phyloP scores from a whole-genome alignment of 2,797 vertebrate species.

The Nothura maculosa region DNA sequence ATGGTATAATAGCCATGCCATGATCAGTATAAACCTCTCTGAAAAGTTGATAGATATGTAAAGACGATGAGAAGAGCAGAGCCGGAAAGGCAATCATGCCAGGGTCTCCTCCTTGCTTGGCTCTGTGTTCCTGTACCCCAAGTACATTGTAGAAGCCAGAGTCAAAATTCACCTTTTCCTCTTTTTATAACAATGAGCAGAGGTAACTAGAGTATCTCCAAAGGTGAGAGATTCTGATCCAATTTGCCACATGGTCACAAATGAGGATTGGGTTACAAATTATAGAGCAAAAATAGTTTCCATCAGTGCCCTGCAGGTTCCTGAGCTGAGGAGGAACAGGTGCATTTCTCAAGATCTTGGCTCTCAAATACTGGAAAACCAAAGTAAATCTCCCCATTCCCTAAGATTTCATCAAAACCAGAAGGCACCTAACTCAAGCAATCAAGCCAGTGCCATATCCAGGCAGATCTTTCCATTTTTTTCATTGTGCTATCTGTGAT shows the following conservation, averaged over 20 bases:
- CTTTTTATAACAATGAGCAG: neutral
- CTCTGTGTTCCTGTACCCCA: neutral
- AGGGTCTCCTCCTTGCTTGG: neutral
- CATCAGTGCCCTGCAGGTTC: neutral
- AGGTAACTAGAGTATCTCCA: neutral
- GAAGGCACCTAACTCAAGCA: neutral
- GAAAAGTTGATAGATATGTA: neutral
- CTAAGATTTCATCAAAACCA: neutral
- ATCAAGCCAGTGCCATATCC: neutral
- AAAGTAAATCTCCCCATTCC: neutral
- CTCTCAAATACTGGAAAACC: neutral
- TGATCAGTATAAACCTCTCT: neutral
- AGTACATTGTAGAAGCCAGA: neutral
- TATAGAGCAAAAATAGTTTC: neutral
- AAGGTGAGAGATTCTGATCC: neutral
- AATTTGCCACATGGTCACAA: neutral
- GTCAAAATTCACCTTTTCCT: neutral
- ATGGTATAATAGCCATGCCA: neutral
- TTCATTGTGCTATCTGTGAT: neutral
- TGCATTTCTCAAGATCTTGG: neutral
- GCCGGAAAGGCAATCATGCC: neutral
- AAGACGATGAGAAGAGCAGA: neutral
- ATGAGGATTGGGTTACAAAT: neutral
- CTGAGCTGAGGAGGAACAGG: neutral
- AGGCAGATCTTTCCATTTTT: neutral